Base-by-base conservation (phyloP, 2,888 invertebrate species). In the Tenthredo scrophulariae region DNA sequence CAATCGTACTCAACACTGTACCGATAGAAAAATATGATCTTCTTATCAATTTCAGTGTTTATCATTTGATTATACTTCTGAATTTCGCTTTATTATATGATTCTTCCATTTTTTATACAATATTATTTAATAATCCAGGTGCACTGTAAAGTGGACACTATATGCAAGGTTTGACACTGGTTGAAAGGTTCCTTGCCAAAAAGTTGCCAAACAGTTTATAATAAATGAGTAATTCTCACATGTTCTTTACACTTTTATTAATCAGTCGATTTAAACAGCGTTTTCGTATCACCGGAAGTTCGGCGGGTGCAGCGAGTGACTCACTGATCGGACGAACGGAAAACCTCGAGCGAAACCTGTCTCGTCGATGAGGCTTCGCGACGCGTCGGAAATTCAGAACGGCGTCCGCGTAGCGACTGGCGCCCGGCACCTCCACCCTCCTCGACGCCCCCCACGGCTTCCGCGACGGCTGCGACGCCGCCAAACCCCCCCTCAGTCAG, bases 391-490 rank as follows among this genome's bases (percentile, higher is more conserved):
- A 84, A 77, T 62, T 84, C 77, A 77, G 77, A 77, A 65, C 89
- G 89, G 85, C 89, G 90, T 88, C 88, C 91, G 89, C 88, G 90
- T 89, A 91, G 89, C 90, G 90, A 92, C 92, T 92, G 91, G 89
- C 90, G 91, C 90, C 90, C 87, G 90, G 91, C 90, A 91, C 90
- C 90, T 88, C 91, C 91, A 91, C 92, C 91, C 92, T 90, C 87
- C 89, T 89, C 91, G 89, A 89, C 90, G 88, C 90, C 90, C 87
- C 89, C 65, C 67, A 18, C 87, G 85, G 79, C 84, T 33, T 62
- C 84, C 74, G 6, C 83, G 70, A 83, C 83, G 58, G 84, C 84
- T 58, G 84, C 75, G 74, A 54, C 74, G 84, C 58, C 84, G 84
- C 74, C 84, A 15, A 54, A 13, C 43, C 85, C 37, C 88, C 87